Evolutionary conservation across 2,113 vertebrate species (phyloP), one percentile per base, ranked within the genome.

Genomic region (Girardinichthys multiradiatus): DNA sequence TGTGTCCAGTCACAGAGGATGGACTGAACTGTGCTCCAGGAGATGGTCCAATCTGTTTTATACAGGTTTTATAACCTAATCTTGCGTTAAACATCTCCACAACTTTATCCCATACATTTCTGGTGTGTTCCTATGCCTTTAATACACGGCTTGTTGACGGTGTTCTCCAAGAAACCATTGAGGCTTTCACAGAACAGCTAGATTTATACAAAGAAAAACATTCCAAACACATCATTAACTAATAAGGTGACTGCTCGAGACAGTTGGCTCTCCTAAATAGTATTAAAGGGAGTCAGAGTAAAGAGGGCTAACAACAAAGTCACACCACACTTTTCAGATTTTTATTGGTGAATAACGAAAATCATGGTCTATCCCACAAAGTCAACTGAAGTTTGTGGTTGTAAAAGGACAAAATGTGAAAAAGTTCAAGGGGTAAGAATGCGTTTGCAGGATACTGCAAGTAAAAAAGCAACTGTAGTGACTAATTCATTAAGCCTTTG

Each of bases 401-500:
- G 9, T n/a, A 51, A 51, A 0, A 51, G 19, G 21, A 51, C 8
- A 45, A 42, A 45, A 45, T 19, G 42, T 17, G 17, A 5, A 45
- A 45, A 45, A 45, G 42, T 45, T 45, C 5, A 19, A 19, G 17
- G 42, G 17, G 42, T 54, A 54, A 54, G 48, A 54, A 54, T 54
- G n/a, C 48, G 24, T 24, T 39, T 13, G 13, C 8, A n/a, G 48
- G 48, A 10, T 8, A n/a, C 21, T 54, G 8, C n/a, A 54, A 10
- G 42, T n/a, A 82, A 91, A 89, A 79, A 90, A 87, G 76, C 54
- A 62, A 29, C 45, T 57, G 62, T 75, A 58, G 77, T 65, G 86
- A 62, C 78, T 67, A 79, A 74, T 58, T 63, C 72, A 83, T 42
- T 24, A 75, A 75, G 42, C 72, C 35, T 57, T 58, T 28, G 21